Evolutionary conservation across 1,140 invertebrate genomes (phyloP).

Genomic region (Macrobrachium nipponense): DNA sequence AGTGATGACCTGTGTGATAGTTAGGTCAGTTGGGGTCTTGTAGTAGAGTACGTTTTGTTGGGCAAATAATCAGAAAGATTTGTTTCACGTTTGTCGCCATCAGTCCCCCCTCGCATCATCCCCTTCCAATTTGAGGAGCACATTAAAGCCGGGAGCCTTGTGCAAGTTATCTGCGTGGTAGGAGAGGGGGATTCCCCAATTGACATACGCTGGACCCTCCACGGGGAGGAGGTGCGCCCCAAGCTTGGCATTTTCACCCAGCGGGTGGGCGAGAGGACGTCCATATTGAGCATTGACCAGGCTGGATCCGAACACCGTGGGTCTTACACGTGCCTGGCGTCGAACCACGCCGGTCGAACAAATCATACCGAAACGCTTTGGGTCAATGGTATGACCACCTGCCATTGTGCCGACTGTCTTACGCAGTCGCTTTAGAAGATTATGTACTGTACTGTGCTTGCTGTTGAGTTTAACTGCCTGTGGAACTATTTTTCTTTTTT

Average conservation of each 20-base stretch:
- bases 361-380: conserved; percentile 62
- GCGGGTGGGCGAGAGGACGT: conserved; percentile 78
- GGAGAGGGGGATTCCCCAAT: conserved; percentile 86
- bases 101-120: conserved; percentile 65
- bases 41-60: too few species aligned
- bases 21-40: too few species aligned
- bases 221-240: conserved; percentile 70
- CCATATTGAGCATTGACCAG: conserved; percentile 81
- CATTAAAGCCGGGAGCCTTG: conserved; percentile 63
- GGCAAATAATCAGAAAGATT: too few species aligned
- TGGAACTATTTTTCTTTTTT: conserved; percentile 11
- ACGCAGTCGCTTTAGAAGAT: conserved; percentile 5
- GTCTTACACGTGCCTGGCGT: conserved; percentile 70
- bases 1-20: too few species aligned
- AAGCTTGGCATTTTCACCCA: conserved; percentile 64
- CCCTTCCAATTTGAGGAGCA: conserved; percentile 63
- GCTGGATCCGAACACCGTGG: conserved; percentile 74
- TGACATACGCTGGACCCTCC: conserved; percentile 82
- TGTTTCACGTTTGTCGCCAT: conserved; percentile 38
- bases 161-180: conserved; percentile 79
- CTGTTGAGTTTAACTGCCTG: too few species aligned
- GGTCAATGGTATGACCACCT: conserved; percentile 63
- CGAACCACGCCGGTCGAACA: conserved; percentile 68
- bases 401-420: neutral
- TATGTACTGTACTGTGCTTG: neutral